Conservation (phyloP, 1,140 invertebrate genomes). For the Anastatus disparis region DNA sequence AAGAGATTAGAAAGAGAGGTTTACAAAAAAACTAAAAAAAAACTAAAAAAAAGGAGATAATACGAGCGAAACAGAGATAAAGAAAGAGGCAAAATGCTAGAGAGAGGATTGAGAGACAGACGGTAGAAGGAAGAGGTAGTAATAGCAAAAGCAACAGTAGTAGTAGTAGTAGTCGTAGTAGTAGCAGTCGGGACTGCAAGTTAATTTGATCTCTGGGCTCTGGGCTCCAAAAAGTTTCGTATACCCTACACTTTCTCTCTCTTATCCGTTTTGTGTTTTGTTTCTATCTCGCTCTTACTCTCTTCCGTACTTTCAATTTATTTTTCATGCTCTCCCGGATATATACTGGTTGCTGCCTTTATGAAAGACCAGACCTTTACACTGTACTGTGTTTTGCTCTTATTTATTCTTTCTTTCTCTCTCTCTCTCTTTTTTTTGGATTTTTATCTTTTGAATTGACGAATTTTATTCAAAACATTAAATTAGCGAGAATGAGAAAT, state of each 20-base stretch:
- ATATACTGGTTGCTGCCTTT: slow-evolving; percentile 29
- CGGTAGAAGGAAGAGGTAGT: neutral
- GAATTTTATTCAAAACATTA: neutral
- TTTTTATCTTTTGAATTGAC: neutral
- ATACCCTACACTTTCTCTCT: slow-evolving; percentile 5
- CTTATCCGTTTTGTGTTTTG: slow-evolving; percentile 1
- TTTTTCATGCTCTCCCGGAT: slow-evolving; percentile 42
- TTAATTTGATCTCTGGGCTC: slow-evolving; percentile 44
- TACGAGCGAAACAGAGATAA: neutral
- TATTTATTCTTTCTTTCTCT: neutral
- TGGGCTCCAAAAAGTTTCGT: slow-evolving; percentile 35
- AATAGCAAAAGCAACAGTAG: neutral
- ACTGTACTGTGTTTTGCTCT: neutral
- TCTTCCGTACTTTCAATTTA: slow-evolving; percentile 38
- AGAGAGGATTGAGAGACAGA: neutral
- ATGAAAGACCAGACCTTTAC: slow-evolving; percentile 1
- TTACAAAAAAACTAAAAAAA: neutral
- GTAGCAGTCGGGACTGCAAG: slow-evolving; percentile 21
- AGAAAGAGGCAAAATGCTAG: neutral
- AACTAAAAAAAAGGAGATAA: neutral
- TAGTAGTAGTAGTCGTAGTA: too few species aligned
- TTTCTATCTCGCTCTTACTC: neutral
- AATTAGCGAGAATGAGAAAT: slow-evolving; percentile 3
- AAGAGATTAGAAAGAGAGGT: slow-evolving; percentile 18
- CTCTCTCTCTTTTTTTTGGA: neutral